Evolutionary conservation across 2,888 invertebrate genomes (phyloP), one percentile per base, ranked within the genome.

Genomic region (Epirrita christyi): DNA sequence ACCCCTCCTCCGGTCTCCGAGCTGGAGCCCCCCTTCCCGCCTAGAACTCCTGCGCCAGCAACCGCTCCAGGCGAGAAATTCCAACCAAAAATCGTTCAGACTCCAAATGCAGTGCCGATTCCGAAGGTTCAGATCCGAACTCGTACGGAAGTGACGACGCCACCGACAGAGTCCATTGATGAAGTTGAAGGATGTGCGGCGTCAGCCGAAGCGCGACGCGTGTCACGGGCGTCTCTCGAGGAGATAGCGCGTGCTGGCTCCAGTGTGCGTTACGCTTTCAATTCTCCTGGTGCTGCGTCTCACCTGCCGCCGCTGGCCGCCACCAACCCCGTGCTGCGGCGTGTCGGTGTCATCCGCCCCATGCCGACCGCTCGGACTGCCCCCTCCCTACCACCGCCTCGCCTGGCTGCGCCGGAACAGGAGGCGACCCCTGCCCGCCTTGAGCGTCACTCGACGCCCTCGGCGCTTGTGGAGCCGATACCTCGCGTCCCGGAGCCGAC

Each of bases 161-260:
- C 76, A 40, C 73, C 64, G 14, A 67, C 71, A 34, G 48, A 67
- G 56, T 59, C 74, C 41, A 72, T 68, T 52, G 78, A 71, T 48
- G 78, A 81, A 49, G 64, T 74, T 9, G 84, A 78, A 50, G 66
- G 66, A 4, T 68, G 84, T 27, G 81, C 76, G 53, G 40, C 74
- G 11, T 53, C 75, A 10, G 43, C 55, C 32, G 73, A 75, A 32
- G 66, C 85, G 43, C 92, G 90, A 64, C 80, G 75, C 40, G 92
- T 94, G 71, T 93, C 94, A 7, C 93, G 93, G 70, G 84, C 91
- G n/a, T 94, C 95, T 8, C 82, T 95, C 48, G 95, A 95, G 47
- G 75, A 94, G 70, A 95, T 95, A 72, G 93, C 94, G 32, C 94
- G 94, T 79, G 95, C 94, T 55, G 94, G 95, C n/a, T 93, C 92